These are phyloP conservation scores for Cassiopea xamachana DNA, from an alignment of 30 jellyfish, hydroid and myxozoan genomes.

Conservation along the genomic window DNA sequence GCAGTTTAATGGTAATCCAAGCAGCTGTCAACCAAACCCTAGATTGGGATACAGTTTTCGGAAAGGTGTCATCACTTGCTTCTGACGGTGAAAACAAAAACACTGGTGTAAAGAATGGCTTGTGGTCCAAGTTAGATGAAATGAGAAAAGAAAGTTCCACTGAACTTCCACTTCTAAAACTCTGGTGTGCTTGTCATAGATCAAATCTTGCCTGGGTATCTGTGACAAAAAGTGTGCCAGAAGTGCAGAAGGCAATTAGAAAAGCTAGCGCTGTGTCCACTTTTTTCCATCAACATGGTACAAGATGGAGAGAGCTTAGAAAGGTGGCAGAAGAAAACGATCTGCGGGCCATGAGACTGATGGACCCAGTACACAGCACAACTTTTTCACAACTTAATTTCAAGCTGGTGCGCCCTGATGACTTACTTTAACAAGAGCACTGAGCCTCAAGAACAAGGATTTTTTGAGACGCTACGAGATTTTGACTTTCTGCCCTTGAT, in stretches of 20 bases:
- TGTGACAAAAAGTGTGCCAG: conserved; percentile 16
- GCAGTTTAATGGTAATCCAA: conserved; percentile 1
- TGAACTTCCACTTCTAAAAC: conserved; percentile 17
- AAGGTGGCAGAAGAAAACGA: conserved; percentile 27
- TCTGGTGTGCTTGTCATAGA: conserved; percentile 10
- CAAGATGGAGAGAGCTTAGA: conserved; percentile 53
- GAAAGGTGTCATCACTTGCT: conserved; percentile 24
- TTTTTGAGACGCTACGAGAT: conserved; percentile 25
- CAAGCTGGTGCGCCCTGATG: conserved; percentile 29
- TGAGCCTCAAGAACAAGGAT: conserved; percentile 33
- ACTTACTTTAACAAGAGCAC: conserved; percentile 26
- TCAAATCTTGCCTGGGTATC: conserved; percentile 17
- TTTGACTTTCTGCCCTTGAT: conserved; percentile 26
- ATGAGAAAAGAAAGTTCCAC: conserved; percentile 29
- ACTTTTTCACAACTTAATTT: conserved; percentile 33
- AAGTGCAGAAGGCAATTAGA: conserved; percentile 37
- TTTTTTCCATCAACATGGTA: conserved; percentile 40
- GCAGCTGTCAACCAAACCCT: conserved; percentile 23
- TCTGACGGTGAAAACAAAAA: conserved; percentile 25
- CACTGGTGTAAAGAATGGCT: conserved; percentile 38
- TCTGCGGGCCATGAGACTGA: conserved; percentile 43
- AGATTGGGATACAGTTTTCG: conserved; percentile 20
- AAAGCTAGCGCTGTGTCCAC: conserved; percentile 46
- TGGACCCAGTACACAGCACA: conserved; percentile 51
- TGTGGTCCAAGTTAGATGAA: conserved; percentile 25